Conservation (phyloP, 2,888 invertebrate genomes). For the Abrostola triplasia region DNA sequence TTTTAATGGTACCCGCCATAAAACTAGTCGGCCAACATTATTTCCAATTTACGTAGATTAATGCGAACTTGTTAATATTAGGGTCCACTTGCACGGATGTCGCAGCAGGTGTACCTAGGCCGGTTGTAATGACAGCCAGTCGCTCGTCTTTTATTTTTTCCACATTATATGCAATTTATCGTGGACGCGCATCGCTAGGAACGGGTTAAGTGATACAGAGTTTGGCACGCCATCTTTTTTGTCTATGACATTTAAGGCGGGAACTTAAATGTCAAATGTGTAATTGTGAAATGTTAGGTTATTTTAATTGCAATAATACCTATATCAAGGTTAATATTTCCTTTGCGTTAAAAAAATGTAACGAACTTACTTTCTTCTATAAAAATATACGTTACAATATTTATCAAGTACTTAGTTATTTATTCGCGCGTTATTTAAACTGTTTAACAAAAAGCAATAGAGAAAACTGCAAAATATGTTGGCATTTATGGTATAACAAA, state of each 20-base stretch:
- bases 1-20: slow-evolving; percentile 3
- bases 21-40: slow-evolving; percentile 30
- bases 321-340: no score
- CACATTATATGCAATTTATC: slow-evolving; percentile 41
- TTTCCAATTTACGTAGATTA: slow-evolving; percentile 34
- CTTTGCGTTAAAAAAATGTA: no score
- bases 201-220: slow-evolving; percentile 36
- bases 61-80: slow-evolving; percentile 43
- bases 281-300: neutral
- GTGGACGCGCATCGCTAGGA: slow-evolving; percentile 8
- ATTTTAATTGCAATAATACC: no score
- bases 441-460: no score
- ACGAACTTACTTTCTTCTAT: no score
- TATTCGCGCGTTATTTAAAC: no score
- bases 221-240: slow-evolving; percentile 25
- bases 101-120: slow-evolving; percentile 50
- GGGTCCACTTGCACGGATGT: slow-evolving; percentile 29
- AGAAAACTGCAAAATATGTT: neutral
- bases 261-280: slow-evolving; percentile 1
- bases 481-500: no score
- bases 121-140: slow-evolving; percentile 45
- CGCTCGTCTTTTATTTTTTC: slow-evolving; percentile 34
- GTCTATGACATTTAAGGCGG: slow-evolving; percentile 30
- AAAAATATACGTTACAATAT: no score
- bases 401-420: no score